These are phyloP conservation scores for Idaea straminata DNA, from an alignment of 2,888 invertebrate species.

Conservation along the genomic window DNA sequence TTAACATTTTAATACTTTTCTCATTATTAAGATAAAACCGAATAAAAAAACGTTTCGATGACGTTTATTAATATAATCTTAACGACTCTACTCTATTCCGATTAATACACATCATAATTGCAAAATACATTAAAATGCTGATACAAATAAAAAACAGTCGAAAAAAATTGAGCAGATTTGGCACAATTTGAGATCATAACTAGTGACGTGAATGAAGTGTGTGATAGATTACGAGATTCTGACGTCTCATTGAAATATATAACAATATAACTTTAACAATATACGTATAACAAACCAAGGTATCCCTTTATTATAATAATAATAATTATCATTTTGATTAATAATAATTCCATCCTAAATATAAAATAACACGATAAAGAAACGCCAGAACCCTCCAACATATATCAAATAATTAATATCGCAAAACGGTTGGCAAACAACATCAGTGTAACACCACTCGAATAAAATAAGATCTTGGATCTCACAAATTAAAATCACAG, in stretches of 20 bases:
- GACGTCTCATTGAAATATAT: not conserved
- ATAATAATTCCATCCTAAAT: not conserved
- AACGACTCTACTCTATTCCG: constrained; percentile 36
- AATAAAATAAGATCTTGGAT: constrained; percentile 56
- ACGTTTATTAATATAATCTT: constrained; percentile 21
- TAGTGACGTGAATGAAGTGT: constrained; percentile 30
- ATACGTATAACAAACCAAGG: constrained; percentile 16
- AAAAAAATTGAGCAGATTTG: constrained; percentile 72
- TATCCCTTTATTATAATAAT: not conserved
- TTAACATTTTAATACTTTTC: not conserved
- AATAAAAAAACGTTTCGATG: constrained; percentile 28
- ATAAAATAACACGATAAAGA: not conserved
- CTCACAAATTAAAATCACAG: constrained; percentile 73
- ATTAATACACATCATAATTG: constrained; percentile 35
- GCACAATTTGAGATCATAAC: constrained; percentile 52
- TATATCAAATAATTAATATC: not conserved
- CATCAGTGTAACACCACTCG: constrained; percentile 38
- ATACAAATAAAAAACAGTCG: constrained; percentile 44
- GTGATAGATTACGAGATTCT: constrained; percentile 1
- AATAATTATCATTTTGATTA: not conserved
- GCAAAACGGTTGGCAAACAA: constrained; percentile 21
- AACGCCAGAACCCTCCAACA: not conserved
- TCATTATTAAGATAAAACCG: constrained; percentile 9
- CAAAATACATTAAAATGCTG: constrained; percentile 41
- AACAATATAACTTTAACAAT: constrained; percentile 2